A percentile compares a stretch with the other conserved stretches of the same genome.
Evolutionary conservation across 2,888 invertebrate genomes (phyloP).

Genomic region (Leucozona laternaria): DNA sequence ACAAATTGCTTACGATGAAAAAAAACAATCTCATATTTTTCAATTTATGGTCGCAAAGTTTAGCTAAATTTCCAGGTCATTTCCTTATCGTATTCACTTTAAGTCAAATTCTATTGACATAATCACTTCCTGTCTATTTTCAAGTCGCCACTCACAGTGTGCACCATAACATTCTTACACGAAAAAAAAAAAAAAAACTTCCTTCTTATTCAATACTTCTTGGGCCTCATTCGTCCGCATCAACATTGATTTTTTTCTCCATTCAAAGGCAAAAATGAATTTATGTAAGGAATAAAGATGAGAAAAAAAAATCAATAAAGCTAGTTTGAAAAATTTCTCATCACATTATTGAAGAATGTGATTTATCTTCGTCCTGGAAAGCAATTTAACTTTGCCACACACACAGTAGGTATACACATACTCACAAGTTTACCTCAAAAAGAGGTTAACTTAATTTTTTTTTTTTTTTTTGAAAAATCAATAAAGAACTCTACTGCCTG

Average conservation of each 20-base stretch:
- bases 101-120: not conserved
- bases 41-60: conserved; percentile 1
- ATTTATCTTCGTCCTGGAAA: not conserved
- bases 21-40: not conserved
- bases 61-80: conserved; percentile 4
- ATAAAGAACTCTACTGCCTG: not conserved
- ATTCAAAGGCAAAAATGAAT: not conserved
- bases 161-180: not conserved
- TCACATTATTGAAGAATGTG: conserved; percentile 5
- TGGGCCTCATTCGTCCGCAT: not conserved
- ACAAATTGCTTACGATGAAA: no score
- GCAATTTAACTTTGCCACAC: not conserved
- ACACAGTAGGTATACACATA: not conserved
- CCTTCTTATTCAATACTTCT: not conserved
- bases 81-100: not conserved
- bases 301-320: conserved; percentile 1
- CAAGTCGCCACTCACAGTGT: not conserved
- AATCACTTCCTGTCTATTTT: conserved; percentile 5
- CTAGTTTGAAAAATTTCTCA: not conserved
- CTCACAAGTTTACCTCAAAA: not conserved
- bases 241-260: not conserved
- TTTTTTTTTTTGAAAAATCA: not conserved
- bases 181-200: not conserved
- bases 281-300: not conserved
- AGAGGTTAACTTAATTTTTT: not conserved